A percentile compares a stretch with the other conserved stretches of the same genome.
phyloP scores from a whole-genome alignment of 2,888 invertebrate genomes.

The Neocrepidodera transversa region DNA sequence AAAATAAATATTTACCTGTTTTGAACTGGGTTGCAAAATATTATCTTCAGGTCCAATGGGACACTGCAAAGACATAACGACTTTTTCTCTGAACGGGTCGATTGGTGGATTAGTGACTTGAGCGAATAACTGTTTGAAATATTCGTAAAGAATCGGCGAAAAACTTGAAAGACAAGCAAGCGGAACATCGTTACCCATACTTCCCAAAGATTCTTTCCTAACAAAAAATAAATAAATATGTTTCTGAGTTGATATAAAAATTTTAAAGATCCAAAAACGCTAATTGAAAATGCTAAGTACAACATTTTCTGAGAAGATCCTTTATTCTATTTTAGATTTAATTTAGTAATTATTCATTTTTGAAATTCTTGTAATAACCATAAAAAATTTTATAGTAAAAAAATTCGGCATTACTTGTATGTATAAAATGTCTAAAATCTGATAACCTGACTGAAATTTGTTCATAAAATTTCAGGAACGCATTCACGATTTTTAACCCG shows the following conservation, averaged over 20 bases:
- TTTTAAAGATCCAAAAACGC: neutral
- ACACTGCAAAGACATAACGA: conserved; percentile 97
- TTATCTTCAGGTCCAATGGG: conserved; percentile 97
- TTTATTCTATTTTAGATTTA: too few relatives aligned
- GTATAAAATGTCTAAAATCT: too few relatives aligned
- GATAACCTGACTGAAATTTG: too few relatives aligned
- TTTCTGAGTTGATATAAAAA: neutral
- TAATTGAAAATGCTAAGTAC: too few relatives aligned
- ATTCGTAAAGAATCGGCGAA: conserved; percentile 94
- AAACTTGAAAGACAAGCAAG: conserved; percentile 95
- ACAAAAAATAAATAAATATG: conserved; percentile 27
- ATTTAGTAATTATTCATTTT: too few relatives aligned
- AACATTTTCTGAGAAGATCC: too few relatives aligned
- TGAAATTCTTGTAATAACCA: too few relatives aligned
- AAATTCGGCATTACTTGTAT: too few relatives aligned
- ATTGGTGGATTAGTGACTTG: conserved; percentile 99
- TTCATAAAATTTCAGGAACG: too few relatives aligned
- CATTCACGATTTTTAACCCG: too few relatives aligned
- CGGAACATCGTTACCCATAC: conserved; percentile 99
- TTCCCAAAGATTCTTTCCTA: conserved; percentile 97
- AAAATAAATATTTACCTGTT: conserved; percentile 64
- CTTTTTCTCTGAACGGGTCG: conserved; percentile 98
- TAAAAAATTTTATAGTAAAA: too few relatives aligned
- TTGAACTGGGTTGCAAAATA: conserved; percentile 86
- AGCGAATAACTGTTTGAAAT: conserved; percentile 98